Conservation (phyloP, 2,797 vertebrate species). For the Neomorphus geoffroyi region DNA sequence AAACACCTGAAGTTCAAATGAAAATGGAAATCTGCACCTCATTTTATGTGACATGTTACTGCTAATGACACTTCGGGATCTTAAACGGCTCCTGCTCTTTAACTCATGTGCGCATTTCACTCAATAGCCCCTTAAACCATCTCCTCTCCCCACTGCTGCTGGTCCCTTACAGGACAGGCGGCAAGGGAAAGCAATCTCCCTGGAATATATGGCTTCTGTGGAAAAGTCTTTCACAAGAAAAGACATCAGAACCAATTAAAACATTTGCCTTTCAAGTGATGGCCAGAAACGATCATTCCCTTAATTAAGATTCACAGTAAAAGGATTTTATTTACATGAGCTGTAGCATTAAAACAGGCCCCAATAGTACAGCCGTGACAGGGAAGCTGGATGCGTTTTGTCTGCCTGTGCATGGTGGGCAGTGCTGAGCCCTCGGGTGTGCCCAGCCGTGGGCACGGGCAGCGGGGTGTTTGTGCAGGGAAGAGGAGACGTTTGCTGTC, state of each 20-base stretch:
- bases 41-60: constrained; percentile 71
- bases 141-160: background rate
- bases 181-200: background rate
- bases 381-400: background rate
- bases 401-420: background rate
- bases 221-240: background rate
- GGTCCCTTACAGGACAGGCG: background rate
- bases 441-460: background rate
- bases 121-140: background rate
- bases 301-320: constrained; percentile 59
- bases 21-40: constrained; percentile 81
- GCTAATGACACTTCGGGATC: constrained; percentile 54
- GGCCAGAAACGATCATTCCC: constrained; percentile 38
- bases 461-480: too few relatives aligned
- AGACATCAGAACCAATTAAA: constrained; percentile 54
- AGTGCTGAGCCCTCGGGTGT: accelerated
- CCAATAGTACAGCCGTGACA: accelerated
- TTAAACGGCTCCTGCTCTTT: constrained; percentile 31
- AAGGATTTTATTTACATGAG: constrained; percentile 59
- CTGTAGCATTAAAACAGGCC: background rate
- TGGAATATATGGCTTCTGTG: background rate
- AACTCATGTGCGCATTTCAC: constrained; percentile 1
- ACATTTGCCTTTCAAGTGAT: constrained; percentile 26
- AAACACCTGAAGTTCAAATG: constrained; percentile 80
- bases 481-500: background rate